These are phyloP conservation scores for Eilema depressum DNA, from an alignment of 2,888 invertebrate genomes.

Conservation along the genomic window DNA sequence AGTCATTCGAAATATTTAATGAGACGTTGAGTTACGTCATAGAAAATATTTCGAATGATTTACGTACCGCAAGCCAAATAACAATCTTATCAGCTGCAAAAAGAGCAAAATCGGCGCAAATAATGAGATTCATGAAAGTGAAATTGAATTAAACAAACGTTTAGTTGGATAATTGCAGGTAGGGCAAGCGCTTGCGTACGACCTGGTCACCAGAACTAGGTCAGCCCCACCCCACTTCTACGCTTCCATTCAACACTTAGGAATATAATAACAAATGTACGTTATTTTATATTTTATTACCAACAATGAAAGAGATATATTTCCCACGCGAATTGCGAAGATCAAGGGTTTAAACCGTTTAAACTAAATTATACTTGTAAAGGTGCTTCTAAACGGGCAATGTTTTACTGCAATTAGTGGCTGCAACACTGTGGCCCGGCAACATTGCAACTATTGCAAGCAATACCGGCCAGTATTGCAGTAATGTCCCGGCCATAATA, in stretches of 20 bases:
- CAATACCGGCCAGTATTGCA: too few relatives aligned
- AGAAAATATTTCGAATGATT: background rate
- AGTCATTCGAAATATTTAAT: background rate
- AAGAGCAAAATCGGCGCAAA: background rate
- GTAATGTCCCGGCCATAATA: too few relatives aligned
- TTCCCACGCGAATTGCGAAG: conserved; percentile 45
- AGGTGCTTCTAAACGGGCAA: too few relatives aligned
- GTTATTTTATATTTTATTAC: conserved; percentile 28
- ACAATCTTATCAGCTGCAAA: background rate
- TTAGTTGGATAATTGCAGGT: conserved; percentile 57
- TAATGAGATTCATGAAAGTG: conserved; percentile 1
- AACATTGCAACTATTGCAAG: too few relatives aligned
- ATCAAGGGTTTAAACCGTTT: conserved; percentile 44
- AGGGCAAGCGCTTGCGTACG: conserved; percentile 63
- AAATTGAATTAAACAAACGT: conserved; percentile 44
- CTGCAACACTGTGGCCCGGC: too few relatives aligned
- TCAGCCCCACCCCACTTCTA: conserved; percentile 57
- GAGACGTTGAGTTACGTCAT: background rate
- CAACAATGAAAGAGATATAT: conserved; percentile 30
- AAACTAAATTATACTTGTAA: conserved; percentile 41
- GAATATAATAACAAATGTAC: conserved; percentile 35
- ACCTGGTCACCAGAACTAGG: conserved; percentile 78
- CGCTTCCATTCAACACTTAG: conserved; percentile 46
- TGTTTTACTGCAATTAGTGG: too few relatives aligned
- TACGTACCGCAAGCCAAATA: background rate